phyloP scores from a whole-genome alignment of 2,113 vertebrate species.

The Lycaon pictus region DNA sequence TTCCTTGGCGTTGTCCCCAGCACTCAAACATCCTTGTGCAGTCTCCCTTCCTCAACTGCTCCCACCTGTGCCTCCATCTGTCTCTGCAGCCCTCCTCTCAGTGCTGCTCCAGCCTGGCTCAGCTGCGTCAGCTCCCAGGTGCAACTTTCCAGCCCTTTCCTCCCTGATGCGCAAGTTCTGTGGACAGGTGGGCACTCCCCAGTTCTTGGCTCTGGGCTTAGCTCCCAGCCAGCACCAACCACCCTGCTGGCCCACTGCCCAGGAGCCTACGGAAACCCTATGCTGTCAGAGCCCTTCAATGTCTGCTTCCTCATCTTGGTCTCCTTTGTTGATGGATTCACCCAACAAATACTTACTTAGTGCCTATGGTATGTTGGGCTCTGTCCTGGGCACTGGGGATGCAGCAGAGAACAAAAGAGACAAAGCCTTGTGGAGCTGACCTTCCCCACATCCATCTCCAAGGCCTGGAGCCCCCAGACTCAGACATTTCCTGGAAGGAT shows the following conservation, averaged over 20 bases:
- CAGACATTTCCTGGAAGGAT: not conserved
- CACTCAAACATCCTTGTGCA: not conserved
- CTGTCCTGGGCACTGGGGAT: not conserved
- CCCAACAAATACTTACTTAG: not conserved
- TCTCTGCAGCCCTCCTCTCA: not conserved
- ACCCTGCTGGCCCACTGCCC: not conserved
- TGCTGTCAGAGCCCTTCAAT: not conserved
- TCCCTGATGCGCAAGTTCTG: not conserved
- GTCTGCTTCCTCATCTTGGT: not conserved
- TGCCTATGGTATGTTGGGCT: not conserved
- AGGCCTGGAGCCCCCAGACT: not conserved
- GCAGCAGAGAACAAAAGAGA: not conserved
- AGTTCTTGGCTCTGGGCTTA: not conserved
- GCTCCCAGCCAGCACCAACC: not conserved
- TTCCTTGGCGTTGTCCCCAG: slow-evolving; percentile 49
- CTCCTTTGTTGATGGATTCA: not conserved
- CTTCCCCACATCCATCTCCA: not conserved
- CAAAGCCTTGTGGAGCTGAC: not conserved
- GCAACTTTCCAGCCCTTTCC: not conserved
- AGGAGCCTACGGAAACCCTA: not conserved
- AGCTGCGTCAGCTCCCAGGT: not conserved
- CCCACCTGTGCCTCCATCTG: slow-evolving; percentile 71
- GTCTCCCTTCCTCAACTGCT: slow-evolving; percentile 29
- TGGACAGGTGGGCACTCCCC: not conserved
- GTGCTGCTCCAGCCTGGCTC: not conserved